phyloP scores from a whole-genome alignment of 2,113 vertebrate genomes.

The Pachypanchax playfairii region DNA sequence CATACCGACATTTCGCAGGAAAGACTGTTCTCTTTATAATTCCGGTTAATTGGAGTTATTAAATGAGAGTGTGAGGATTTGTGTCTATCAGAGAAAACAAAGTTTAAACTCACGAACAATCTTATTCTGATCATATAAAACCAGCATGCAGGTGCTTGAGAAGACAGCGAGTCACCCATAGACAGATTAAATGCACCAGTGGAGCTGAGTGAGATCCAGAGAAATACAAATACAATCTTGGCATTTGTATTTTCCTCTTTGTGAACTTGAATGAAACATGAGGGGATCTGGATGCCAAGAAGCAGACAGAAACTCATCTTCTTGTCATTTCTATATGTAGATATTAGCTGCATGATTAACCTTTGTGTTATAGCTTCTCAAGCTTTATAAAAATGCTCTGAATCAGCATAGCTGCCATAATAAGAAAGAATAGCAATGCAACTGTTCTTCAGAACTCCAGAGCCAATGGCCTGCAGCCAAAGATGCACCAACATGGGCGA shows the following conservation, averaged over 20 bases:
- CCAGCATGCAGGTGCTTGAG: too few species aligned
- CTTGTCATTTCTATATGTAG: conserved; percentile 2
- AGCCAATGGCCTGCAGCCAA: conserved; percentile 32
- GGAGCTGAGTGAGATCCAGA: not conserved
- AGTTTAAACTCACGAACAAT: too few species aligned
- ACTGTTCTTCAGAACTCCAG: conserved; percentile 8
- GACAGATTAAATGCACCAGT: too few species aligned
- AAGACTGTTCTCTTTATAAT: not conserved
- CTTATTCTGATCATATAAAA: too few species aligned
- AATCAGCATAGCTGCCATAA: conserved; percentile 15
- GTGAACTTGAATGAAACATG: not conserved
- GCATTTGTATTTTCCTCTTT: conserved; percentile 3
- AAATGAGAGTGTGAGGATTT: too few species aligned
- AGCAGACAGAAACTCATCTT: not conserved
- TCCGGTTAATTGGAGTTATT: not conserved
- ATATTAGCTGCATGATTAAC: conserved; percentile 6
- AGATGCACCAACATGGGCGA: conserved; percentile 4
- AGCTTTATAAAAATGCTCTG: not conserved
- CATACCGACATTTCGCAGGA: not conserved
- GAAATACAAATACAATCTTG: not conserved
- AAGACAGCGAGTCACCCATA: too few species aligned
- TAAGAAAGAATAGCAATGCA: not conserved
- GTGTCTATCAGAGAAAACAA: too few species aligned
- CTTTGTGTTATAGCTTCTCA: not conserved
- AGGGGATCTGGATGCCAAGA: not conserved